phyloP scores from a whole-genome alignment of 2,797 vertebrate species.

The Heterohyrax brucei region DNA sequence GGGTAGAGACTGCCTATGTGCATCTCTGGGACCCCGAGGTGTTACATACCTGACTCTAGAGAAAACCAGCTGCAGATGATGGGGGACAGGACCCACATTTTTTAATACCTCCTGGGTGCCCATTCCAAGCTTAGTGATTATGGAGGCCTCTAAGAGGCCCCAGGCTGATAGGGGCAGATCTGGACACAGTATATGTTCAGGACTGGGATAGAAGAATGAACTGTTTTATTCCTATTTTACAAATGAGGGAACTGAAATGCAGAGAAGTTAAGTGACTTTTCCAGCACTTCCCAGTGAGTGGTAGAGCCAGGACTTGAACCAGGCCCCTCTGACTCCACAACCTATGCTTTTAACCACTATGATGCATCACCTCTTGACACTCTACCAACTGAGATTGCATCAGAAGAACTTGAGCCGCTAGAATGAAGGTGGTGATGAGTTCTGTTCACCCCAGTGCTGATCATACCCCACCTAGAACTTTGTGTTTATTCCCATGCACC shows the following conservation, averaged over 20 bases:
- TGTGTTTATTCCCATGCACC: background rate
- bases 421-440: background rate
- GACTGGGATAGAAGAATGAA: background rate
- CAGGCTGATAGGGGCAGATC: background rate
- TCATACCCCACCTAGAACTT: background rate
- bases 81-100: background rate
- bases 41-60: background rate
- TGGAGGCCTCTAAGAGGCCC: background rate
- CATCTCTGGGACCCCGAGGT: background rate
- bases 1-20: background rate
- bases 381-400: background rate
- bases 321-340: background rate
- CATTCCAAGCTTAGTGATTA: conserved; percentile 68
- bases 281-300: background rate
- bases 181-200: background rate
- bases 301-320: background rate
- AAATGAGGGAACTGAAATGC: conserved; percentile 16
- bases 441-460: background rate
- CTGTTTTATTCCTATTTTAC: background rate
- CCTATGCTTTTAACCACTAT: background rate
- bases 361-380: background rate
- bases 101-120: background rate
- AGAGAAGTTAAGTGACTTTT: background rate
- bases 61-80: conserved; percentile 6
- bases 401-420: background rate